A percentile compares a stretch with the other conserved stretches of the same genome.
phyloP scores from a whole-genome alignment of 1,140 invertebrate species.

The Zophobas atratus region DNA sequence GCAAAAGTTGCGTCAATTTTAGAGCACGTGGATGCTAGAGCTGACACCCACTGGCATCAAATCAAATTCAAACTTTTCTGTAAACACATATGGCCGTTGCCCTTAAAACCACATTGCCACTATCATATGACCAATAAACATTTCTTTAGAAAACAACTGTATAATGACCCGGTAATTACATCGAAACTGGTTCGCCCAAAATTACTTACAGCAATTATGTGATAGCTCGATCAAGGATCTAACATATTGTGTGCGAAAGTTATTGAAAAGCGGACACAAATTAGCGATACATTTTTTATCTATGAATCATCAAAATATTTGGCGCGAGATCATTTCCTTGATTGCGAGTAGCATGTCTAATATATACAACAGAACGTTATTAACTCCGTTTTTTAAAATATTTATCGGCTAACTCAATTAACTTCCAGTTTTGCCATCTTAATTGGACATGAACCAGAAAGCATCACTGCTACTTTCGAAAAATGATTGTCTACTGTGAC shows the following conservation, averaged over 20 bases:
- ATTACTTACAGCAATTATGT: background rate
- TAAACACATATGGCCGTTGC: conserved; percentile 46
- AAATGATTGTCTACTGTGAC: too few relatives aligned
- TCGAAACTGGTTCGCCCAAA: background rate
- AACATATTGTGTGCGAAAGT: conserved; percentile 13
- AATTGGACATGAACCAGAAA: background rate
- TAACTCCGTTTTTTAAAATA: conserved; percentile 27
- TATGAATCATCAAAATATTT: conserved; percentile 49
- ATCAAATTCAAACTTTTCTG: conserved; percentile 13
- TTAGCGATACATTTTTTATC: conserved; percentile 36
- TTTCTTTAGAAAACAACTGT: background rate
- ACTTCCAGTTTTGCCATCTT: background rate
- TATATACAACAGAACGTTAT: conserved; percentile 10
- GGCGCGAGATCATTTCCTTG: conserved; percentile 40
- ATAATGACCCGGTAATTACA: background rate
- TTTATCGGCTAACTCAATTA: conserved; percentile 32
- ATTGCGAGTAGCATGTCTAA: conserved; percentile 19
- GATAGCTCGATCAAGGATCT: background rate
- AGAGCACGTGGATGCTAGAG: background rate
- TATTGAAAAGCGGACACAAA: conserved; percentile 14
- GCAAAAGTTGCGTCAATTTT: conserved; percentile 8
- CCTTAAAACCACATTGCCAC: conserved; percentile 24
- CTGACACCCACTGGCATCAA: background rate
- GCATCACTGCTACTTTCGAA: too few relatives aligned
- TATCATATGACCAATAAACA: background rate